Base-by-base conservation (phyloP, 2,797 vertebrate species). In the Aphelocoma californica region DNA sequence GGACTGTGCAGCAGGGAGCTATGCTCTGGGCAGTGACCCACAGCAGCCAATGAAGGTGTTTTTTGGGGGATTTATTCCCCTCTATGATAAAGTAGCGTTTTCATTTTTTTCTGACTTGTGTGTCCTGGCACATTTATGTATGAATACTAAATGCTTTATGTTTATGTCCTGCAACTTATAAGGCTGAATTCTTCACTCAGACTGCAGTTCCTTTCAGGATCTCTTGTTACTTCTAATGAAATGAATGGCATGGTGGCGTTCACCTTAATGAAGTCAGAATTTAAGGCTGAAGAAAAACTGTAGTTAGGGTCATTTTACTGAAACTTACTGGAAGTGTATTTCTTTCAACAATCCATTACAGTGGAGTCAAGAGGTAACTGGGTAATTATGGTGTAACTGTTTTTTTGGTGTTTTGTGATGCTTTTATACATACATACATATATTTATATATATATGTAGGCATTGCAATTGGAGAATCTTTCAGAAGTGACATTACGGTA, bases 401-500 rank as follows among this genome's bases (percentile, higher is more conserved):
- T 14, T 84, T 51, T 58, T 64, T 53, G 11, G 9, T 75, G 42
- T 44, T 75, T 54, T 72, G 12, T 67, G 10, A 44, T 13, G 12
- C 60, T 79, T 70, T 29, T n/a, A 34, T 9, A 8, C 3, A 14
- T 21, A n/a, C 9, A 14, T 11, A 7, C 9, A 7, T 9, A 21
- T 12, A 5, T 32, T 7, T 31, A 26, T 6, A 24, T 15, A 48
- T 9, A 3, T 31, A 9, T 18, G 7, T 31, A 60, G 17, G 14
- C 9, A 50, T 53, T 71, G 12, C 25, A 86, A 20, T 25, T 17
- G 19, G 81, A 66, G 28, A 74, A 31, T 90, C 24, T 50, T 86
- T 88, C 45, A 2, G 2, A 69, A 75, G 51, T 25, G 18, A 6
- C 19, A 31, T 73, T 69, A 48, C 0, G 0, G 14, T 71, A 32